Percentiles rank a stretch among this genome's conserved stretches.
phyloP scores from a whole-genome alignment of 2,888 invertebrate species.

The Pristionchus exspectatus region DNA sequence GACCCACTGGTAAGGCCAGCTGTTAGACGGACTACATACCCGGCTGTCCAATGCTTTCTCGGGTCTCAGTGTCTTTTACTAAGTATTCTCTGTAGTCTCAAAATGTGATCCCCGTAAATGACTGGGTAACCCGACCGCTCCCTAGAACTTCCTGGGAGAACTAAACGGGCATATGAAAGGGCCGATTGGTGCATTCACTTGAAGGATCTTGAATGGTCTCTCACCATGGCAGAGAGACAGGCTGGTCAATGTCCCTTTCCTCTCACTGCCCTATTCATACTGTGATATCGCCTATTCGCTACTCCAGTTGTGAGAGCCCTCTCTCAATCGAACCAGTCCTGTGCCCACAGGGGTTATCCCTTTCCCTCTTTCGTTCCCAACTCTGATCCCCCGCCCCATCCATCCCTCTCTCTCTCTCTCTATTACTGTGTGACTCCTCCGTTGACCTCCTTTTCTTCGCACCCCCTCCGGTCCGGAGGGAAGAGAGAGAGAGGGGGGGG shows the following conservation, averaged over 20 bases:
- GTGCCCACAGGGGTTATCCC: constrained; percentile 26
- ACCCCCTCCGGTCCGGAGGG: background rate
- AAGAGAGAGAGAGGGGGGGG: constrained; percentile 1
- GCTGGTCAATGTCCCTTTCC: constrained; percentile 2
- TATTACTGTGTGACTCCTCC: constrained; percentile 26
- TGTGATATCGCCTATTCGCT: constrained; percentile 47
- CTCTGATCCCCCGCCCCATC: constrained; percentile 40
- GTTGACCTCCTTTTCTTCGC: constrained; percentile 51
- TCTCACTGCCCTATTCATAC: constrained; percentile 38
- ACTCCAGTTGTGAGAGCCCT: constrained; percentile 47
- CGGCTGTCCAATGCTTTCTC: no score
- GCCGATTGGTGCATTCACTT: constrained; percentile 9
- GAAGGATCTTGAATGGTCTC: constrained; percentile 3
- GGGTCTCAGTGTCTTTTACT: no score
- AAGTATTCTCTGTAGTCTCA: no score
- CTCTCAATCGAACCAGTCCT: constrained; percentile 50
- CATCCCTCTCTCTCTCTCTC: constrained; percentile 29
- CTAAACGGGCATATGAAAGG: background rate
- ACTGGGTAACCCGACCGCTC: background rate
- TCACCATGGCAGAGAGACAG: background rate
- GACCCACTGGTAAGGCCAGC: no score
- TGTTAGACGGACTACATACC: no score
- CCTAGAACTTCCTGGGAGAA: background rate
- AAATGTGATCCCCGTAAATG: background rate
- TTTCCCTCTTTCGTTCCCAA: constrained; percentile 16